phyloP scores from a whole-genome alignment of 2,888 invertebrate species.

The Trissolcus brochymenae region DNA sequence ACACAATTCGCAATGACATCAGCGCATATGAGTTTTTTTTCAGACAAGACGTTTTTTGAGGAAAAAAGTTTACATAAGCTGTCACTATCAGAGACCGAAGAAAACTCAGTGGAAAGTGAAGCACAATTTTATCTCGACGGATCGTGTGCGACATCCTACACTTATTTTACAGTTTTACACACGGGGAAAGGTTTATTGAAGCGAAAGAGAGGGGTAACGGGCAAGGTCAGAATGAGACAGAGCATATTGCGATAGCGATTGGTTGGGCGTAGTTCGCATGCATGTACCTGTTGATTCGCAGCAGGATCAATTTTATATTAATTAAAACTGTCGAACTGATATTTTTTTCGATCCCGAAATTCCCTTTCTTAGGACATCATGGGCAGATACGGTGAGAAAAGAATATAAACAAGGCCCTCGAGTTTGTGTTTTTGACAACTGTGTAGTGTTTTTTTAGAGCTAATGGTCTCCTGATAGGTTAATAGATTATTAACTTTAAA shows the following conservation, averaged over 20 bases:
- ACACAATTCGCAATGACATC: too few species aligned
- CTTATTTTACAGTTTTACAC: conserved; percentile 41
- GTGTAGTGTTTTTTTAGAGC: too few species aligned
- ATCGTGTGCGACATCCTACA: conserved; percentile 41
- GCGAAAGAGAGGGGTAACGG: conserved; percentile 45
- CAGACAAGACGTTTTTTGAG: too few species aligned
- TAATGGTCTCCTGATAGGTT: too few species aligned
- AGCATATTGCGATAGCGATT: conserved; percentile 57
- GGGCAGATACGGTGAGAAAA: conserved; percentile 19
- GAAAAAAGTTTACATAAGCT: too few species aligned
- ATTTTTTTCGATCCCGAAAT: neutral
- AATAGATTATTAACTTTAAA: too few species aligned
- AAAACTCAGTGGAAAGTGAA: too few species aligned
- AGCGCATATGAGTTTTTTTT: neutral
- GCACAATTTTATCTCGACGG: too few species aligned
- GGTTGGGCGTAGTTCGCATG: conserved; percentile 62
- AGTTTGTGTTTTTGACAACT: too few species aligned
- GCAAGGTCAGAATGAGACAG: conserved; percentile 50
- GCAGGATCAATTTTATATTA: conserved; percentile 17
- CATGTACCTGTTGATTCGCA: conserved; percentile 62
- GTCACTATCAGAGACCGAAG: neutral
- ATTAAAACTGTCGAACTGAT: neutral
- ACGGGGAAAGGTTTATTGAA: conserved; percentile 53
- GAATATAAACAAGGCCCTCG: too few species aligned
- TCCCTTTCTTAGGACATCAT: neutral